Conservation (phyloP, 2,888 invertebrate species). For the Chrysolina oricalcia region DNA sequence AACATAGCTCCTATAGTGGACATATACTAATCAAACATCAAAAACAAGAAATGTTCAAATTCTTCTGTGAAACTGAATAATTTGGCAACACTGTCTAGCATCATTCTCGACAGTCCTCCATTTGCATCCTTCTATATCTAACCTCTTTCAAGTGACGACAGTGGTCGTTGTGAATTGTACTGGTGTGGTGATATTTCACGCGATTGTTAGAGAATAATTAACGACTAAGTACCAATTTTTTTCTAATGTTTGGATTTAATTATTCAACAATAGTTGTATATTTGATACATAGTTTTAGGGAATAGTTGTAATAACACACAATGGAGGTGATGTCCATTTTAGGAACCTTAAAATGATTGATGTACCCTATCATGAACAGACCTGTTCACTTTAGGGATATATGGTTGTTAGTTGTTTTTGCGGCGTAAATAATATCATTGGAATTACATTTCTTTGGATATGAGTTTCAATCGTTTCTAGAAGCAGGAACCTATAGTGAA, state of each 20-base stretch:
- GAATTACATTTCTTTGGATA: too few species aligned
- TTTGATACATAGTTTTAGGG: neutral
- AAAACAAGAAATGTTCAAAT: neutral
- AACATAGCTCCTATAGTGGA: neutral
- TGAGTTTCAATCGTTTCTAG: neutral
- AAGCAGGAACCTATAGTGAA: neutral
- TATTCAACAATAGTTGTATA: slow-evolving; percentile 1
- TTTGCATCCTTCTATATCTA: neutral
- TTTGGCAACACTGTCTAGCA: neutral
- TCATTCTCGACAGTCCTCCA: too few species aligned
- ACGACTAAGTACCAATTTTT: neutral
- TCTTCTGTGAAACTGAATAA: neutral
- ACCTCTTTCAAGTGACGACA: neutral
- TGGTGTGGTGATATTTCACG: neutral
- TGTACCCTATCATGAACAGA: too few species aligned
- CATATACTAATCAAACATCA: neutral
- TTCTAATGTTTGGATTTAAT: neutral
- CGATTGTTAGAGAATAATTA: neutral
- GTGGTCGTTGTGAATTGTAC: neutral
- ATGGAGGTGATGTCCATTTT: too few species aligned
- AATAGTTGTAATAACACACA: neutral
- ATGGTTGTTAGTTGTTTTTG: neutral
- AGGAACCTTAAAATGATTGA: too few species aligned
- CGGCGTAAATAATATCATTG: neutral
- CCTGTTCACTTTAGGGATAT: too few species aligned